Evolutionary conservation across 1,140 invertebrate species (phyloP).

Genomic region (Pemphigus obesinymphae): DNA sequence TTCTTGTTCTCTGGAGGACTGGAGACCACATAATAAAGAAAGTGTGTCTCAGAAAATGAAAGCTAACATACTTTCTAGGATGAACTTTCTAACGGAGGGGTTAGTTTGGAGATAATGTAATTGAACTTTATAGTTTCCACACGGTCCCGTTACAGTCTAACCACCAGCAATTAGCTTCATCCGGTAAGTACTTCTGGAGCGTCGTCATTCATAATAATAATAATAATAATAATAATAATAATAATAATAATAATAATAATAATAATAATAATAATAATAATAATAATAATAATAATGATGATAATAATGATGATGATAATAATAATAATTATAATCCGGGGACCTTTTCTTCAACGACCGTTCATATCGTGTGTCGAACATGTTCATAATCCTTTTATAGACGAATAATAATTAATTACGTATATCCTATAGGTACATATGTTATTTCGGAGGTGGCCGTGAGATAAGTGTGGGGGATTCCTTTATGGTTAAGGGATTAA

Average conservation of each 20-base stretch:
- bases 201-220: not conserved
- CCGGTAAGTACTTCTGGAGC: not conserved
- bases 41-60: not conserved
- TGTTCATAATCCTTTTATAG: not conserved
- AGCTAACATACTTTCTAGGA: not conserved
- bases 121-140: constrained; percentile 7
- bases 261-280: too few species aligned
- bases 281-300: too few species aligned
- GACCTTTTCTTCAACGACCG: not conserved
- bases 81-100: not conserved
- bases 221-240: too few species aligned
- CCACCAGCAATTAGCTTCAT: constrained; percentile 6
- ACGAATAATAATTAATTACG: not conserved
- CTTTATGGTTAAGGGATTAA: not conserved
- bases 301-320: too few species aligned
- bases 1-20: not conserved
- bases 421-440: not conserved
- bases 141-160: not conserved
- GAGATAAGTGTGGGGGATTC: not conserved
- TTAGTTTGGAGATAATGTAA: constrained; percentile 4
- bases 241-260: too few species aligned
- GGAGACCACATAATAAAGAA: not conserved
- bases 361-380: not conserved
- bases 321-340: too few species aligned
- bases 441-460: not conserved